Base-by-base conservation (phyloP, 35 echinoderm and acorn worm species). In the Stichopus chloronotus region DNA sequence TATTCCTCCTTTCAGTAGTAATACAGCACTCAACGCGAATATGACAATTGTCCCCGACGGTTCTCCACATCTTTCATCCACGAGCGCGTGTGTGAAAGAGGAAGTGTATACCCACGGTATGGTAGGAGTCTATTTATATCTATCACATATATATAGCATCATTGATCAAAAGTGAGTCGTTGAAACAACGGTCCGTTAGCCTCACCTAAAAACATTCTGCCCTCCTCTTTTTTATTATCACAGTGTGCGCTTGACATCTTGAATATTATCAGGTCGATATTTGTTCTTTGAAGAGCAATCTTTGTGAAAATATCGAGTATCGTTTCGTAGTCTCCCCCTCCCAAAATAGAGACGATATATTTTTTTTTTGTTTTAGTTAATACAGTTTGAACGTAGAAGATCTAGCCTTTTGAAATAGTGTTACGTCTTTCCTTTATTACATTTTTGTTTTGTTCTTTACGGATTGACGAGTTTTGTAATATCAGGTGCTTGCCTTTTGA, bases 211-310 rank as follows among this genome's bases (percentile, higher is more conserved):
- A 74, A 74, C 69, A 74, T n/a, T 74, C 69, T 14, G 19, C 19
- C 22, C 69, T 7, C 14, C 19, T 21, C 22, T 7, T 14, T 74
- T 74, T 19, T 74, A 74, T 74, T 74, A 74, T 74, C 20, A 74
- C 69, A 74, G 69, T 74, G 69, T 74, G 22, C 69, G 69, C 69
- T n/a, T 74, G 69, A 74, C 19, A 74, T 74, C 11, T 74, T 74
- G 13, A 74, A 74, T 14, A 74, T 74, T 74, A 74, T n/a, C 3
- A 74, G 17, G 22, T 74, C 69, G 69, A 74, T 74, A 43, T 24
- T 74, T 21, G 22, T 14, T 22, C 69, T 74, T 19, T n/a, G 17
- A 74, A 74, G 69, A 74, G 69, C 19, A 74, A 20, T 8, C 69
- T 20, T 74, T 74, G 69, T 74, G 61, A 65, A 65, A 65, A 11